Evolutionary conservation across 1,140 invertebrate genomes (phyloP).

Genomic region (Lepidostoma basale): DNA sequence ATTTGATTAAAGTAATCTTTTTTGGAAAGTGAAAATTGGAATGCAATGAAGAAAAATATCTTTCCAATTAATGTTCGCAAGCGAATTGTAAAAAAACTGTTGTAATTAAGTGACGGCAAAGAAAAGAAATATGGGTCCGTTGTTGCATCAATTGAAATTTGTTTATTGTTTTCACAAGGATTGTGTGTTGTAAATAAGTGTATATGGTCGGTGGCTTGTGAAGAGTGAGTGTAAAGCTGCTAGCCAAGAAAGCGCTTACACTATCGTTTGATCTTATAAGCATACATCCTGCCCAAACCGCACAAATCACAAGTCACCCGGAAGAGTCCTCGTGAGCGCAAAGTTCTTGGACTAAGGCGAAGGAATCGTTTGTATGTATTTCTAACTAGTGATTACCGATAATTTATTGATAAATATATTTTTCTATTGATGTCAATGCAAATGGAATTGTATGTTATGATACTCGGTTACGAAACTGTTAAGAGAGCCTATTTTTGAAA

Average conservation of each 20-base stretch:
- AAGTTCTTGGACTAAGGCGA: slow-evolving; percentile 35
- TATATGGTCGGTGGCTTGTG: slow-evolving; percentile 1
- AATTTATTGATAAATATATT: slow-evolving; percentile 26
- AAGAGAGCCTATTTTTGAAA: slow-evolving; percentile 29
- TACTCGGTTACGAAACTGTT: background rate
- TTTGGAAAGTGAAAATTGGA: too few relatives aligned
- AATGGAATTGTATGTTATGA: slow-evolving; percentile 38
- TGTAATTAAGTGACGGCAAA: too few relatives aligned
- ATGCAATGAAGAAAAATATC: slow-evolving; percentile 15
- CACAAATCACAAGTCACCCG: background rate
- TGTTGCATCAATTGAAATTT: slow-evolving; percentile 7
- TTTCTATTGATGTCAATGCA: slow-evolving; percentile 37
- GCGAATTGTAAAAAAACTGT: too few relatives aligned
- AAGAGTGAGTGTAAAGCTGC: too few relatives aligned
- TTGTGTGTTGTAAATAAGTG: too few relatives aligned
- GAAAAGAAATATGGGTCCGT: slow-evolving; percentile 5
- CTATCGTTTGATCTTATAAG: too few relatives aligned
- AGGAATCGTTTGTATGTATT: slow-evolving; percentile 18
- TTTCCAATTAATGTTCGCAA: too few relatives aligned
- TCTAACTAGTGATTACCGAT: slow-evolving; percentile 12
- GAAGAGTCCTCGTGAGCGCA: slow-evolving; percentile 20
- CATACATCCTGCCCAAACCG: too few relatives aligned
- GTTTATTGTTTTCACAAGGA: slow-evolving; percentile 18
- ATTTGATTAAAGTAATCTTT: too few relatives aligned
- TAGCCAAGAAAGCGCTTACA: too few relatives aligned